Conservation (phyloP, 2,113 vertebrate genomes). For the Seriola quinqueradiata region DNA sequence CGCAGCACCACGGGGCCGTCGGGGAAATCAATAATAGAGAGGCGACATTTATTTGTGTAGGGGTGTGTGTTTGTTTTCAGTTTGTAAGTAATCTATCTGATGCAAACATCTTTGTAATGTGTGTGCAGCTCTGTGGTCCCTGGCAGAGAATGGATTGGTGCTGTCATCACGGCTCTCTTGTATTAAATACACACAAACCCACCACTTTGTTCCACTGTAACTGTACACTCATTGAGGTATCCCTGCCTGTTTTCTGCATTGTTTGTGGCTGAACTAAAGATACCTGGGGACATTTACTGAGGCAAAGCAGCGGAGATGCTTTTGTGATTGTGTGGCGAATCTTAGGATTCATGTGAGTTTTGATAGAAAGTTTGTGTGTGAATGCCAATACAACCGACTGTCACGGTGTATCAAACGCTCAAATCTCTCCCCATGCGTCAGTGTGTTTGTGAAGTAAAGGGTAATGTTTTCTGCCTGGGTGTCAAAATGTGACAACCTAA, state of each 20-base stretch:
- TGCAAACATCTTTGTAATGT: constrained; percentile 46
- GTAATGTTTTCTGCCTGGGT: neutral
- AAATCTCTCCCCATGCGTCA: constrained; percentile 10
- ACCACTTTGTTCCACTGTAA: constrained; percentile 55
- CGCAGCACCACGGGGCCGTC: constrained; percentile 8
- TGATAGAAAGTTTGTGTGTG: constrained; percentile 28
- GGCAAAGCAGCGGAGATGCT: constrained; percentile 30
- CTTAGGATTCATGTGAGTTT: constrained; percentile 44
- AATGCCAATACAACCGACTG: constrained; percentile 29
- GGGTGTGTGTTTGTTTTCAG: constrained; percentile 54
- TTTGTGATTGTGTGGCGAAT: constrained; percentile 47
- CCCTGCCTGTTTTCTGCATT: constrained; percentile 46
- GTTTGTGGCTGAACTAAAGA: constrained; percentile 44
- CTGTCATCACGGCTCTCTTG: constrained; percentile 31
- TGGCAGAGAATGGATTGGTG: constrained; percentile 53
- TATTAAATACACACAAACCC: constrained; percentile 40
- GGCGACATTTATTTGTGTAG: constrained; percentile 25
- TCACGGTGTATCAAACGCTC: constrained; percentile 15
- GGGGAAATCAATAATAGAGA: constrained; percentile 45
- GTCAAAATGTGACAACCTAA: constrained; percentile 20
- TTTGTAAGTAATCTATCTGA: constrained; percentile 43
- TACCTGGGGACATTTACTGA: constrained; percentile 55
- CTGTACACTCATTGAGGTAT: constrained; percentile 28
- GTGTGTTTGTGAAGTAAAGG: constrained; percentile 33
- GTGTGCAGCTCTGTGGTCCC: constrained; percentile 19